Evolutionary conservation across 2,888 invertebrate species (phyloP).

Genomic region (Drosophila nr. medialis): DNA sequence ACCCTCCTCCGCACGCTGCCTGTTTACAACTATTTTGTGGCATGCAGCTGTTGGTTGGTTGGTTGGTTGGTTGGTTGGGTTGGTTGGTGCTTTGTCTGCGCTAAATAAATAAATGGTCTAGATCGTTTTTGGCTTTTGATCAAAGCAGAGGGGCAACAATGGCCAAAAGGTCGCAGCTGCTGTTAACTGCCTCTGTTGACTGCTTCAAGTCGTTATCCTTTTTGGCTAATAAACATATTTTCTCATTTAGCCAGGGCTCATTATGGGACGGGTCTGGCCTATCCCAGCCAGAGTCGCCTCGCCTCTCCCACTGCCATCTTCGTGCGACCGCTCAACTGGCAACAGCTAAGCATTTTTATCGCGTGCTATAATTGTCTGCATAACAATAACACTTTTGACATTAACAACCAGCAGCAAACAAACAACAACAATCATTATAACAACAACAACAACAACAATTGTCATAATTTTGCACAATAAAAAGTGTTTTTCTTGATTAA

Average conservation of each 20-base stretch:
- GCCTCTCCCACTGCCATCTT: not conserved
- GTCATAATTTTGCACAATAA: slow-evolving; percentile 79
- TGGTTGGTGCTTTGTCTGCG: slow-evolving; percentile 6
- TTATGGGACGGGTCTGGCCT: slow-evolving; percentile 28
- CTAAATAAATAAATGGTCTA: slow-evolving; percentile 48
- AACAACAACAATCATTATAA: slow-evolving; percentile 30
- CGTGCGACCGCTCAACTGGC: slow-evolving; percentile 4
- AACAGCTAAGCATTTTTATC: slow-evolving; percentile 68
- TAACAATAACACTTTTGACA: slow-evolving; percentile 79
- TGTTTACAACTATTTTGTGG: slow-evolving; percentile 33
- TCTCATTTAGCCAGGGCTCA: slow-evolving; percentile 60
- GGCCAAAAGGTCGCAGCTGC: slow-evolving; percentile 55
- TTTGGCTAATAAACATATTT: slow-evolving; percentile 73
- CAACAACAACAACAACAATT: slow-evolving; percentile 51
- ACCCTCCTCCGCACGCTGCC: not conserved
- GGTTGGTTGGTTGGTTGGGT: not conserved
- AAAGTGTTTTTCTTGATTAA: slow-evolving; percentile 80
- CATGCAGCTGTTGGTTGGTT: slow-evolving; percentile 26
- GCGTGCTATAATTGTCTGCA: slow-evolving; percentile 76
- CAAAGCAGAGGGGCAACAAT: slow-evolving; percentile 1
- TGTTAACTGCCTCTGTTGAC: slow-evolving; percentile 5
- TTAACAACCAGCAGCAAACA: slow-evolving; percentile 59
- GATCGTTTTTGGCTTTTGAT: slow-evolving; percentile 38
- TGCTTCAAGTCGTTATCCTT: slow-evolving; percentile 43
- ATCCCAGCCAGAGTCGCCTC: not conserved